Percentiles rank a stretch among this genome's conserved stretches.
Evolutionary conservation across 1,140 invertebrate genomes (phyloP).

Genomic region (Achroia grisella): DNA sequence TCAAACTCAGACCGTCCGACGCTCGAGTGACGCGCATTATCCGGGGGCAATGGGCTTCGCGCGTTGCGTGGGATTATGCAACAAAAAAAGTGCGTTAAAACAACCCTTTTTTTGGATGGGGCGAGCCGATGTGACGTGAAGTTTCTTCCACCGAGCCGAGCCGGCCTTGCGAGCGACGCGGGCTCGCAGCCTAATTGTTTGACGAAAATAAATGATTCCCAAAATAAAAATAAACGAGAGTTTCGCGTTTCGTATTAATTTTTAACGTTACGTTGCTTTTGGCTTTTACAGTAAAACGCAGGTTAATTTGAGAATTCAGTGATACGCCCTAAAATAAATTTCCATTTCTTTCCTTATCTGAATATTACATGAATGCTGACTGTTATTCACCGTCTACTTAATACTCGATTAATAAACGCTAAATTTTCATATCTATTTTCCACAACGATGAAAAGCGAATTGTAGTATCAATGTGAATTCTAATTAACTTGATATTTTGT

Average conservation of each 20-base stretch:
- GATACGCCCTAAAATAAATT: slow-evolving; percentile 24
- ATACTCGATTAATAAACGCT: slow-evolving; percentile 7
- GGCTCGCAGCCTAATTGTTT: slow-evolving; percentile 54
- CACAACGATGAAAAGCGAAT: not conserved
- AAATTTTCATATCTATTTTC: slow-evolving; percentile 5
- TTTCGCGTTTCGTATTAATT: slow-evolving; percentile 58
- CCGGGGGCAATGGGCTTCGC: slow-evolving; percentile 32
- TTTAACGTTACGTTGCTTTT: slow-evolving; percentile 42
- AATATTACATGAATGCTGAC: slow-evolving; percentile 12
- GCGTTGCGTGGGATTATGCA: slow-evolving; percentile 51
- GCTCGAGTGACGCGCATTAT: slow-evolving; percentile 39
- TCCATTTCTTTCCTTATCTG: slow-evolving; percentile 21
- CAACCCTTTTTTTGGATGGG: slow-evolving; percentile 41
- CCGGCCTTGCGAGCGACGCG: slow-evolving; percentile 33
- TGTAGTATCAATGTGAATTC: too few species aligned
- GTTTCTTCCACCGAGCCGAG: slow-evolving; percentile 40
- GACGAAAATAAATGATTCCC: slow-evolving; percentile 67
- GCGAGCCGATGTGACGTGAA: slow-evolving; percentile 43
- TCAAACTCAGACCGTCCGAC: slow-evolving; percentile 43
- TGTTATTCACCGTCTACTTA: slow-evolving; percentile 14
- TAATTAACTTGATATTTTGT: too few species aligned
- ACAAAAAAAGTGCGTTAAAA: slow-evolving; percentile 52
- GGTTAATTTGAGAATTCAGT: slow-evolving; percentile 29
- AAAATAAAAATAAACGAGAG: slow-evolving; percentile 64
- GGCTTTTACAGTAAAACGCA: slow-evolving; percentile 29